Conservation (phyloP, 2,113 vertebrate genomes). For the Columba janthina region DNA sequence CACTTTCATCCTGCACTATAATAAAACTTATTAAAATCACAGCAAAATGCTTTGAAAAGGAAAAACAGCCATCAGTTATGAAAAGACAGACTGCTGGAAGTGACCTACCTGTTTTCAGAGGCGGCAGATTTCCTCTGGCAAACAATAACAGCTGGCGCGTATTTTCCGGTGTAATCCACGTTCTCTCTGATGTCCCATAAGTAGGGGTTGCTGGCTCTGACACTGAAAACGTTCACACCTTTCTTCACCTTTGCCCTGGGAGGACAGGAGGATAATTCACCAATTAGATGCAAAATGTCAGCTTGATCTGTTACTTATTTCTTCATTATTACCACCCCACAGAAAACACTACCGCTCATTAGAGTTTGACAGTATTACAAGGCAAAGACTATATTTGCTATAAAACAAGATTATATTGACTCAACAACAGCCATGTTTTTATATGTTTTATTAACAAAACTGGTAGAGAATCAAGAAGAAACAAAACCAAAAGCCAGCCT, state of each 20-base stretch:
- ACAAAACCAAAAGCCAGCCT: neutral
- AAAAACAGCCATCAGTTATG: fast-evolving
- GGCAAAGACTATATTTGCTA: neutral
- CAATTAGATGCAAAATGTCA: neutral
- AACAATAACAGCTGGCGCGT: conserved; percentile 77
- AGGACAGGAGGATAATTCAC: neutral
- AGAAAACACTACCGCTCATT: neutral
- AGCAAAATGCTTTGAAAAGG: neutral
- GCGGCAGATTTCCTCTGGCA: conserved; percentile 81
- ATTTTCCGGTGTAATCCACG: conserved; percentile 71
- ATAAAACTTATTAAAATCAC: neutral
- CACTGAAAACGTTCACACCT: conserved; percentile 81
- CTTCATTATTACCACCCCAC: neutral
- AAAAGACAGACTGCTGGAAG: neutral
- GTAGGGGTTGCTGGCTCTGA: conserved; percentile 83
- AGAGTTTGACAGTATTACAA: neutral
- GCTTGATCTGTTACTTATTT: neutral
- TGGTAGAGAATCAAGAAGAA: neutral
- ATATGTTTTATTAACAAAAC: neutral
- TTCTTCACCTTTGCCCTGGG: conserved; percentile 87
- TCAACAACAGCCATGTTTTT: neutral
- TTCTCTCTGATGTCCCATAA: conserved; percentile 86
- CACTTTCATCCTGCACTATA: fast-evolving
- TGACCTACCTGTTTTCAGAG: conserved; percentile 76
- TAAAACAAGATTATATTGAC: neutral